Evolutionary conservation across 2,888 invertebrate species (phyloP), one percentile per base, ranked within the genome.

Genomic region (Steinernema scapterisci): DNA sequence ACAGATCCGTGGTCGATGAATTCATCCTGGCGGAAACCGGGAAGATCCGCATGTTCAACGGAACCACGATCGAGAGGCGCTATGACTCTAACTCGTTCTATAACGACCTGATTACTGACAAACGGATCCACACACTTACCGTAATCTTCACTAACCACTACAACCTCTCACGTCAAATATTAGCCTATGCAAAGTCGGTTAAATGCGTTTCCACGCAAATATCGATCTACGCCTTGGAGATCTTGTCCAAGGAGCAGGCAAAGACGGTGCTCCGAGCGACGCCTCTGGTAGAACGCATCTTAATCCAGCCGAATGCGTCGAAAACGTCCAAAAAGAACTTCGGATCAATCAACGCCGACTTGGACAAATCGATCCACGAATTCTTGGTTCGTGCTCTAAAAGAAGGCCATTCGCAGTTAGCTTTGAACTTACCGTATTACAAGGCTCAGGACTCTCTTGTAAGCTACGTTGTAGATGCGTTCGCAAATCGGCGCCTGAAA

Each of bases 41-140:
- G 27, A 23, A 63, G 63, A 27, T 27, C 16, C 63, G 63, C 16
- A 27, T 63, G 27, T 63, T 63, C 63, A 63, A 38, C 63, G 63
- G 31, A 31, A 6, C 9, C 31, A 31, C 63, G 7, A 63, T 31
- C 63, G 31, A 9, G 6, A 23, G 63, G 16, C 63, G 63, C 63
- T 63, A 63, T 16, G 63, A 63, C 31, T 63, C 31, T 2, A 31
- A 16, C 63, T 1, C 16, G 2, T 63, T 63, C 63, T 25, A 21
- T 9, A 31, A n/a, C 63, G 63, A 63, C 16, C 38, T 63, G 31
- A 21, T 63, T 16, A n/a, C 6, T 13, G 31, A 31, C 11, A 23
- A 27, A 27, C 63, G 63, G 5, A 63, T 63, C 31, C 63, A 63
- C 63, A 63, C 63, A 19, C 63, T 63, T 27, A 31, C 27, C 31